phyloP scores from a whole-genome alignment of 2,113 vertebrate species.

The Catharus minimus region DNA sequence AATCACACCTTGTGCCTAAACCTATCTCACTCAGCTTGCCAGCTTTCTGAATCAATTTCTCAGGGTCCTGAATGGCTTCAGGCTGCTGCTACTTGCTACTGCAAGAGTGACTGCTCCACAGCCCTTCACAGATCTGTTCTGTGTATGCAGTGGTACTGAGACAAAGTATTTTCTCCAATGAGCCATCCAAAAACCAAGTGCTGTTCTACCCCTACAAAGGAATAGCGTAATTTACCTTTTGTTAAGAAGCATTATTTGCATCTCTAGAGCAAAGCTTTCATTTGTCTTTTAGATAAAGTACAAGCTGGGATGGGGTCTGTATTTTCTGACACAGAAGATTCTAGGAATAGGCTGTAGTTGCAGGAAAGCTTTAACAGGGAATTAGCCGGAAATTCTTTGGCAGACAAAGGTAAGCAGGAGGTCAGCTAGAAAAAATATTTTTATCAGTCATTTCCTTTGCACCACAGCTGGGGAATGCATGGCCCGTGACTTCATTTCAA shows the following conservation, averaged over 20 bases:
- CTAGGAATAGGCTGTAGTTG: constrained; percentile 21
- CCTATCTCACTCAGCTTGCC: neutral
- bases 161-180: neutral
- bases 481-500: constrained; percentile 19
- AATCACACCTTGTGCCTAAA: neutral
- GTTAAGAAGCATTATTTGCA: neutral
- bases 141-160: neutral
- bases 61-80: neutral
- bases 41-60: neutral
- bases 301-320: neutral
- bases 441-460: constrained; percentile 61
- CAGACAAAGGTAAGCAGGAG: constrained; percentile 37
- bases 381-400: constrained; percentile 47
- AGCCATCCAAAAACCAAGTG: neutral
- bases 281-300: constrained; percentile 1
- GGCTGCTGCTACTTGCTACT: neutral
- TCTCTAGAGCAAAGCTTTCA: neutral
- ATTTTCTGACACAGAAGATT: neutral
- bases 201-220: neutral
- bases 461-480: constrained; percentile 45
- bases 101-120: neutral
- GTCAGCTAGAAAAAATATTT: constrained; percentile 55
- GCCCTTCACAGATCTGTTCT: neutral
- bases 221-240: neutral
- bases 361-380: constrained; percentile 6